Evolutionary conservation across 1,140 invertebrate genomes (phyloP).

Genomic region (Dysdera silvatica): DNA sequence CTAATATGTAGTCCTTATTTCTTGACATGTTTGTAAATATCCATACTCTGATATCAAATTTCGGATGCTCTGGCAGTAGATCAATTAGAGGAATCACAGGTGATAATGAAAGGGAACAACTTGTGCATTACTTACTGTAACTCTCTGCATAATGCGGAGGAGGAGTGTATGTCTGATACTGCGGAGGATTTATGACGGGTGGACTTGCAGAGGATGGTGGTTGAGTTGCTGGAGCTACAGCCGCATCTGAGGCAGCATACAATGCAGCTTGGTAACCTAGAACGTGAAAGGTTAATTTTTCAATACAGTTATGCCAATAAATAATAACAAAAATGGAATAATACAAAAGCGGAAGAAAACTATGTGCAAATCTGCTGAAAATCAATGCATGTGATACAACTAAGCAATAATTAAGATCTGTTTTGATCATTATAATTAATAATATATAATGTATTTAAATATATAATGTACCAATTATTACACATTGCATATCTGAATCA

Average conservation of each 20-base stretch:
- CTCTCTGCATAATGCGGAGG: slow-evolving; percentile 18
- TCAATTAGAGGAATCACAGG: no score
- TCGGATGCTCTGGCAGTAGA: no score
- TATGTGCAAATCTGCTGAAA: no score
- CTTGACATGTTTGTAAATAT: no score
- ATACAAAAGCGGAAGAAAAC: no score
- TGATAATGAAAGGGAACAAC: no score
- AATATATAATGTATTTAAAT: neutral
- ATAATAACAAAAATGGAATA: no score
- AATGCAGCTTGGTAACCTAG: slow-evolving; percentile 16
- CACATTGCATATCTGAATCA: neutral
- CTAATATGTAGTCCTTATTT: no score
- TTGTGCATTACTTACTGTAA: slow-evolving; percentile 23
- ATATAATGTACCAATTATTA: neutral
- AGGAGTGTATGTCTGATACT: slow-evolving; percentile 21
- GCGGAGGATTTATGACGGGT: slow-evolving; percentile 19
- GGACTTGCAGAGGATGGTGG: slow-evolving; percentile 11
- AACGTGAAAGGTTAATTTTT: no score
- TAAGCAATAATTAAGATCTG: neutral
- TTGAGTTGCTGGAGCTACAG: slow-evolving; percentile 23
- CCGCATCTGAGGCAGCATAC: slow-evolving; percentile 20
- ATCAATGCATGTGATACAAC: neutral
- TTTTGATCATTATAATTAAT: neutral
- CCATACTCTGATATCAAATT: no score
- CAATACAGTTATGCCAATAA: no score